Conservation (phyloP, 2,797 vertebrate species). For the Megalops cyprinoides region DNA sequence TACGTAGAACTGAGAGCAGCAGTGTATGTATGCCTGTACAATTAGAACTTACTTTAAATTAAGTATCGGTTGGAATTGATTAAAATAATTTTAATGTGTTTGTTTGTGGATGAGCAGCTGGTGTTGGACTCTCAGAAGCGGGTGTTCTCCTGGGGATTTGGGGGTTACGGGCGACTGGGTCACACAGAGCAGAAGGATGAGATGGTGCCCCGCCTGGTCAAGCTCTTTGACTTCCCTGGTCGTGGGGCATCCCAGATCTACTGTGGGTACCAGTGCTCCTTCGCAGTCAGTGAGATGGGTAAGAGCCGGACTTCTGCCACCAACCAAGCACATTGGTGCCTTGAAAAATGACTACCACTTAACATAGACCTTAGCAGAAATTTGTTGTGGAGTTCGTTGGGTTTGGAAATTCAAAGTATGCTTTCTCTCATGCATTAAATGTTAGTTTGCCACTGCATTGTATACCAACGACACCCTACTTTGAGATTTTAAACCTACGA, state of each 20-base stretch:
- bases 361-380: background rate
- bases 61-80: no score
- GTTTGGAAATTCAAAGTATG: background rate
- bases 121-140: conserved; percentile 94
- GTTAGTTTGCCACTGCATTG: background rate
- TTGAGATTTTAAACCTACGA: background rate
- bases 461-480: background rate
- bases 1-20: background rate
- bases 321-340: no score
- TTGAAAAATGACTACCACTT: background rate
- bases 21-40: background rate
- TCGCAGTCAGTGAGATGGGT: conserved; percentile 92
- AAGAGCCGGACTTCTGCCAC: no score
- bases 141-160: conserved; percentile 96
- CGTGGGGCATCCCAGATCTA: conserved; percentile 88
- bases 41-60: no score
- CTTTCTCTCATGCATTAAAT: background rate
- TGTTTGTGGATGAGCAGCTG: conserved; percentile 68
- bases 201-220: conserved; percentile 94
- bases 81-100: no score
- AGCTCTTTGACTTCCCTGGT: conserved; percentile 94
- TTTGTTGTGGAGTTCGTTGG: background rate
- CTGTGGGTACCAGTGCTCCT: conserved; percentile 91
- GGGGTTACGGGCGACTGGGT: conserved; percentile 91
- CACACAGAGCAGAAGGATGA: conserved; percentile 95